These are phyloP conservation scores for Uloborus plumipes DNA, from an alignment of 2,888 invertebrate genomes.

Conservation along the genomic window DNA sequence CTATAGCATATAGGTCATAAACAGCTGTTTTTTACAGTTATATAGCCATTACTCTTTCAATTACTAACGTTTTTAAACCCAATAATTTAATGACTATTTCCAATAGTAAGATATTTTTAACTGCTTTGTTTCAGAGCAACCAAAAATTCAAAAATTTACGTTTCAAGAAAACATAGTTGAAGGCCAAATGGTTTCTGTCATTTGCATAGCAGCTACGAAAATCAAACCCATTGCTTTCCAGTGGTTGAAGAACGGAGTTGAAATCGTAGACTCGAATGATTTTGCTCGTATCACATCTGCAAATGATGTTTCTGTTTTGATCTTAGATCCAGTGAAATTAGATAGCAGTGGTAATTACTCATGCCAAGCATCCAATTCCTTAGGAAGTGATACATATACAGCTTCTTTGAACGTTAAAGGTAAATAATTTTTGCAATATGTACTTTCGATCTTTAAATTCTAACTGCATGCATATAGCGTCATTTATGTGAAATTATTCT, in stretches of 20 bases:
- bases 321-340: constrained; percentile 28
- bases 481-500: too few species aligned
- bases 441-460: not conserved
- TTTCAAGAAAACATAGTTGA: constrained; percentile 40
- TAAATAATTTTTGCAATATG: not conserved
- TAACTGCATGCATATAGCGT: too few species aligned
- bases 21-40: too few species aligned
- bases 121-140: constrained; percentile 24
- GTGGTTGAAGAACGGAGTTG: constrained; percentile 33
- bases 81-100: not conserved
- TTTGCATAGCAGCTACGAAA: constrained; percentile 26
- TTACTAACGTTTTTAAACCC: not conserved
- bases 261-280: constrained; percentile 6
- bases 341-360: constrained; percentile 57
- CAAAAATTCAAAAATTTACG: constrained; percentile 40
- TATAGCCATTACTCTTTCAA: not conserved
- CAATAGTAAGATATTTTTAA: not conserved
- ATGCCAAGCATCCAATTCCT: constrained; percentile 40
- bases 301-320: constrained; percentile 20
- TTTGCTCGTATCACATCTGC: constrained; percentile 16
- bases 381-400: constrained; percentile 37
- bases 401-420: constrained; percentile 43
- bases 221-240: constrained; percentile 18
- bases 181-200: constrained; percentile 28
- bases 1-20: too few species aligned